Evolutionary conservation across 2,797 vertebrate genomes (phyloP).

Genomic region (Sphenodon punctatus): DNA sequence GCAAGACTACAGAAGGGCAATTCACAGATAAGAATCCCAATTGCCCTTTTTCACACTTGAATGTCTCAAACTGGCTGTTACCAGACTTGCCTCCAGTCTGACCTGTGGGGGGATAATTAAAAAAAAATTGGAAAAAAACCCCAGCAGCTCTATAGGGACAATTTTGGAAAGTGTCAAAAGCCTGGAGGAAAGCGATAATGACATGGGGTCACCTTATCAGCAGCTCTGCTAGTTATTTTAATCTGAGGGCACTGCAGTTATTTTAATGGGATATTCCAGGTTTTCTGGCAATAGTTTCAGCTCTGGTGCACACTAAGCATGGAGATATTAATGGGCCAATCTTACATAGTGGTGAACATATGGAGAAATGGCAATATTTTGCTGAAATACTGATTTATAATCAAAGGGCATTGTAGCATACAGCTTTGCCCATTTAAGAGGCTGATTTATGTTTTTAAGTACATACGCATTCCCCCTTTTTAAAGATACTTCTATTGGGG

Average conservation of each 20-base stretch:
- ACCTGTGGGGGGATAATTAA: background rate
- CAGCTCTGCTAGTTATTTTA: background rate
- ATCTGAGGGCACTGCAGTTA: background rate
- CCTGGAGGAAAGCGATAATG: slow-evolving; percentile 10
- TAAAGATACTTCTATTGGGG: too few species aligned
- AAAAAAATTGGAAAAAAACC: background rate
- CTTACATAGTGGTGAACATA: background rate
- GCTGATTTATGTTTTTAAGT: slow-evolving; percentile 8
- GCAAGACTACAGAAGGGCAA: too few species aligned
- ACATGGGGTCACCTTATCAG: background rate
- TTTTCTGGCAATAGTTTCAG: background rate
- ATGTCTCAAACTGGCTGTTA: too few species aligned
- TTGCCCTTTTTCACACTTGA: too few species aligned
- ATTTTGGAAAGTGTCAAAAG: slow-evolving; percentile 9
- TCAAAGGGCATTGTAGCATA: slow-evolving; percentile 26
- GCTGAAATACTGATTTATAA: slow-evolving; percentile 20
- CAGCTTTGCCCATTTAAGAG: slow-evolving; percentile 37
- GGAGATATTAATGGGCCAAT: background rate
- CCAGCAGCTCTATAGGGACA: background rate
- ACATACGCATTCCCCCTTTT: background rate
- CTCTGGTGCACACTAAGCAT: background rate
- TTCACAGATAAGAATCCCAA: too few species aligned
- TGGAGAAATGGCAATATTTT: slow-evolving; percentile 6
- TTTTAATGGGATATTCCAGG: background rate
- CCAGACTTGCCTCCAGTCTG: background rate